A percentile compares a stretch with the other conserved stretches of the same genome.
phyloP scores from a whole-genome alignment of 2,797 vertebrate species.

The Premnoplex brunnescens region DNA sequence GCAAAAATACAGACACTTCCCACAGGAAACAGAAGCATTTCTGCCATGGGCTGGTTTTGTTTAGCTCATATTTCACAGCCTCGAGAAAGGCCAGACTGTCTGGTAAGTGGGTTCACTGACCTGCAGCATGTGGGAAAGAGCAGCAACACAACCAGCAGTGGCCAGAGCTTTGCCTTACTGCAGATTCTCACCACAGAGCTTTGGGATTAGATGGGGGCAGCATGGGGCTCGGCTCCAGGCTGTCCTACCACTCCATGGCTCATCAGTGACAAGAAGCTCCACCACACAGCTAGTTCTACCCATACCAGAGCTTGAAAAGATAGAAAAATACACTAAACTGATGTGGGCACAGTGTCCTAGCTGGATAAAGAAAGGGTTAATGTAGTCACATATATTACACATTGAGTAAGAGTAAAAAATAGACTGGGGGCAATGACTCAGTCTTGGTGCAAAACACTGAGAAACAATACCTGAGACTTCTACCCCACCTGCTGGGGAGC shows the following conservation, averaged over 20 bases:
- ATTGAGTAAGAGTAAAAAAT: neutral
- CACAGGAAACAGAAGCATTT: constrained; percentile 11
- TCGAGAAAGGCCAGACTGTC: neutral
- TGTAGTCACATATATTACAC: neutral
- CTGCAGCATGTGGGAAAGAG: neutral
- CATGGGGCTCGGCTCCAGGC: neutral
- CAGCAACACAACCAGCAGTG: neutral
- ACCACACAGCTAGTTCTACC: neutral
- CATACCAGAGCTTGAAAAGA: neutral
- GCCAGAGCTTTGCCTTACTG: neutral
- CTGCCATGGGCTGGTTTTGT: neutral
- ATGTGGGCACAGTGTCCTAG: neutral
- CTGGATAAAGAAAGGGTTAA: neutral
- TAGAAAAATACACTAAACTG: neutral
- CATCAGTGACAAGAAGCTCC: neutral
- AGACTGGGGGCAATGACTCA: neutral
- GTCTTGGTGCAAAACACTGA: neutral
- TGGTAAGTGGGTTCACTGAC: neutral
- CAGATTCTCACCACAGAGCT: neutral
- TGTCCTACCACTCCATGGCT: neutral
- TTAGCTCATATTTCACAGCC: neutral
- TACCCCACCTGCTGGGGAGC: neutral
- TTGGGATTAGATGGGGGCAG: neutral
- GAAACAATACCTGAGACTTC: neutral
- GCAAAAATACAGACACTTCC: neutral